phyloP scores from a whole-genome alignment of 2,888 invertebrate genomes.

The Glyphotaelius pellucidus region DNA sequence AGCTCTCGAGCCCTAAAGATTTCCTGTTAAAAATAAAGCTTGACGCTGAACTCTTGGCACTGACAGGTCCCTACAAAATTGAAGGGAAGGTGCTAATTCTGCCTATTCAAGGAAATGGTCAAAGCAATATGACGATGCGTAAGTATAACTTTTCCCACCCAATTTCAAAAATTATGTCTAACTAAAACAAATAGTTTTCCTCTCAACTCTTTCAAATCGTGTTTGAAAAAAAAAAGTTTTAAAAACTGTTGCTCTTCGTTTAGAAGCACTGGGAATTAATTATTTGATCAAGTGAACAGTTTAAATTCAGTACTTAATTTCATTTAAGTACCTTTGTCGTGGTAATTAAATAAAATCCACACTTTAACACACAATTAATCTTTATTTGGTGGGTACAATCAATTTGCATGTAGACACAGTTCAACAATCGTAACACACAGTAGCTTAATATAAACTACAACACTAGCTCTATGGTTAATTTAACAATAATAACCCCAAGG shows the following conservation, averaged over 20 bases:
- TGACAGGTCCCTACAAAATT: slow-evolving; percentile 69
- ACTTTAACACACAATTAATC: no score
- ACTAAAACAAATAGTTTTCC: neutral
- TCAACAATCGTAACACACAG: no score
- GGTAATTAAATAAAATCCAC: no score
- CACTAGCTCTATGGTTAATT: no score
- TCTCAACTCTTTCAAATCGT: neutral
- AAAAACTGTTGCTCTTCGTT: neutral
- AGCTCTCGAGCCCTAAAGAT: slow-evolving; percentile 59
- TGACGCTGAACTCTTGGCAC: slow-evolving; percentile 55
- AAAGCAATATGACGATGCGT: slow-evolving; percentile 67
- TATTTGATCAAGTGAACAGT: no score
- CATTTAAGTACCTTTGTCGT: no score
- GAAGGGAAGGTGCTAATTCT: slow-evolving; percentile 73
- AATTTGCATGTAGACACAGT: no score
- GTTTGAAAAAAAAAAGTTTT: neutral
- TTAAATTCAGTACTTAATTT: no score
- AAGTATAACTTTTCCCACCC: neutral
- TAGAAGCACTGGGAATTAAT: neutral
- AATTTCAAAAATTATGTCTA: neutral
- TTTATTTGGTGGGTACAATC: no score
- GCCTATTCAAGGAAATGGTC: slow-evolving; percentile 73
- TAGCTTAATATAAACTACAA: no score
- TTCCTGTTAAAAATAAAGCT: slow-evolving; percentile 60
- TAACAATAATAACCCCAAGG: no score